phyloP scores from a whole-genome alignment of 2,113 vertebrate genomes.

The Melanerpes aurifrons region DNA sequence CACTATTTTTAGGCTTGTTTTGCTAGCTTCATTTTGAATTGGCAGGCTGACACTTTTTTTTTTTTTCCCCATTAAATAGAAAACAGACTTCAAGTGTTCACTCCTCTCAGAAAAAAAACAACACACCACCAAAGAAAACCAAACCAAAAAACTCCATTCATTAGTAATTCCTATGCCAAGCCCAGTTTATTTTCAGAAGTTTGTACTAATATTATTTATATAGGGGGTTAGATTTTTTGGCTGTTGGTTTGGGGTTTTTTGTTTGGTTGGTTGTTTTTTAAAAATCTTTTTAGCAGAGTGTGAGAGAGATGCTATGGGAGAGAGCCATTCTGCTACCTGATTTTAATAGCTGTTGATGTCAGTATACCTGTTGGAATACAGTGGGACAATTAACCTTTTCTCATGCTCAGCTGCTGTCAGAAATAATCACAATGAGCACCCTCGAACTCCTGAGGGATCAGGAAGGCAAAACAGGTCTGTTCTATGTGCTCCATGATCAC shows the following conservation, averaged over 20 bases:
- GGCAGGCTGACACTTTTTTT: not conserved
- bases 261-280: not conserved
- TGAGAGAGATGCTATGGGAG: not conserved
- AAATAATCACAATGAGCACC: not conserved
- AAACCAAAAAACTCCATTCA: constrained; percentile 38
- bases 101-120: not conserved
- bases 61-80: not conserved
- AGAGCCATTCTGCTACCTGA: not conserved
- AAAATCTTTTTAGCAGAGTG: not conserved
- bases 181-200: constrained; percentile 38
- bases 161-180: constrained; percentile 30
- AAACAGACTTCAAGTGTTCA: constrained; percentile 34
- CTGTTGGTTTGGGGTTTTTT: too few relatives aligned
- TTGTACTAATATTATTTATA: not conserved
- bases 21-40: constrained; percentile 37
- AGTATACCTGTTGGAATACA: accelerated
- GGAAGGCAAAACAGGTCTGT: not conserved
- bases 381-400: not conserved
- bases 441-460: not conserved
- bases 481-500: accelerated
- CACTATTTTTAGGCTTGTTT: constrained; percentile 64
- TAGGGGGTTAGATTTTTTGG: too few relatives aligned
- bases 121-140: too few relatives aligned
- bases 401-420: not conserved
- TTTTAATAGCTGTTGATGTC: not conserved